Evolutionary conservation across 2,888 invertebrate species (phyloP).

Genomic region (Melanostoma mellinum): DNA sequence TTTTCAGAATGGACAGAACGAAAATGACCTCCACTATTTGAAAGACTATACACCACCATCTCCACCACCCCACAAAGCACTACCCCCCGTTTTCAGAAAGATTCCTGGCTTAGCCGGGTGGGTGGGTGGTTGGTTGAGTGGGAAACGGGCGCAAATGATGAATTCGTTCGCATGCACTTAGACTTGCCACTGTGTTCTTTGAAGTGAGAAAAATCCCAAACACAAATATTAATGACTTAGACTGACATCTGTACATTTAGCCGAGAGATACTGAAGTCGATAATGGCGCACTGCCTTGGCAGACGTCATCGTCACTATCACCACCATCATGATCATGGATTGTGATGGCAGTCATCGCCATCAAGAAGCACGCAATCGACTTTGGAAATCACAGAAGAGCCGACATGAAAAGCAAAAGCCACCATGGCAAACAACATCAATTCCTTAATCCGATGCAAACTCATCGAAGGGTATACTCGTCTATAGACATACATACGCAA

Average conservation of each 20-base stretch:
- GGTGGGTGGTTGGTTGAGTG: not conserved
- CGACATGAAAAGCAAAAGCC: slow-evolving; percentile 13
- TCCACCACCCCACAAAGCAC: not conserved
- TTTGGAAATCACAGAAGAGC: slow-evolving; percentile 17
- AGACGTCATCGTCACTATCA: slow-evolving; percentile 29
- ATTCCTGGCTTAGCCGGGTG: not conserved
- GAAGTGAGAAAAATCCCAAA: slow-evolving; percentile 24
- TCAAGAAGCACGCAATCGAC: slow-evolving; percentile 24
- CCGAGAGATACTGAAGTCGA: slow-evolving; percentile 8
- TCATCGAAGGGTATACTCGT: slow-evolving; percentile 1
- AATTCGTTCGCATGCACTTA: slow-evolving; percentile 2
- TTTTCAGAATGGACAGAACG: slow-evolving; percentile 50
- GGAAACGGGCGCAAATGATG: slow-evolving; percentile 11
- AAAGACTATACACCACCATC: not conserved
- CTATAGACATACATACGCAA: no score
- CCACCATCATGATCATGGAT: not conserved
- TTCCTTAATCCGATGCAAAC: slow-evolving; percentile 32
- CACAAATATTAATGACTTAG: slow-evolving; percentile 36
- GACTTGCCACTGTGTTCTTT: slow-evolving; percentile 13
- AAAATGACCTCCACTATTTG: slow-evolving; percentile 42
- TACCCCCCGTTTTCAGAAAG: not conserved
- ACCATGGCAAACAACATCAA: slow-evolving; percentile 12
- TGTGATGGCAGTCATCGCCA: not conserved
- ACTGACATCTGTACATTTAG: slow-evolving; percentile 8
- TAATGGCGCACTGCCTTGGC: slow-evolving; percentile 32